These are phyloP conservation scores for Apodemia hepburni DNA, from an alignment of 2,888 invertebrate genomes.

Conservation along the genomic window DNA sequence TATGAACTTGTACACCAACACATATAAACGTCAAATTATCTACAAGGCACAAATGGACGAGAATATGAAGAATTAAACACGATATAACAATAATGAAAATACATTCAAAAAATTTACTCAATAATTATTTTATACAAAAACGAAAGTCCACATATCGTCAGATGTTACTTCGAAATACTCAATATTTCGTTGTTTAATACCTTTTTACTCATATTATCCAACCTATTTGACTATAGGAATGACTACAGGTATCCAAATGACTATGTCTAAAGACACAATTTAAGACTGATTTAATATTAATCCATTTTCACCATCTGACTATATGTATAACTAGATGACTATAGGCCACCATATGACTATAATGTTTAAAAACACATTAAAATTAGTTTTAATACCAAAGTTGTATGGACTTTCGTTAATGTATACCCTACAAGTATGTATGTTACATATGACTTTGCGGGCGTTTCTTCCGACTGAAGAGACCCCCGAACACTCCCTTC, in stretches of 20 bases:
- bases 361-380: too few species aligned
- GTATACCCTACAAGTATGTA: conserved; percentile 5
- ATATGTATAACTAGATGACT: not conserved
- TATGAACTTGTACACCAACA: conserved; percentile 19
- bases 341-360: not conserved
- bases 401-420: not conserved
- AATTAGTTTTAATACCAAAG: not conserved
- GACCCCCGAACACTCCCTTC: conserved; percentile 80
- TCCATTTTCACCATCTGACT: not conserved
- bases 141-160: conserved; percentile 13
- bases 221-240: too few species aligned
- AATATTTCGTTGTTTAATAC: too few species aligned
- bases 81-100: conserved; percentile 15
- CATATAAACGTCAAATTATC: conserved; percentile 21
- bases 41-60: conserved; percentile 34
- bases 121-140: conserved; percentile 17
- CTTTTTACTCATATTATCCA: too few species aligned
- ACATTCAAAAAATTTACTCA: conserved; percentile 13
- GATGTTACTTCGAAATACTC: not conserved
- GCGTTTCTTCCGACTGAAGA: conserved; percentile 80
- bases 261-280: too few species aligned
- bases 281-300: too few species aligned
- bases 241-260: too few species aligned
- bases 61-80: conserved; percentile 22
- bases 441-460: conserved; percentile 77